Evolutionary conservation across 2,888 invertebrate genomes (phyloP).

Genomic region (Amiota communis): DNA sequence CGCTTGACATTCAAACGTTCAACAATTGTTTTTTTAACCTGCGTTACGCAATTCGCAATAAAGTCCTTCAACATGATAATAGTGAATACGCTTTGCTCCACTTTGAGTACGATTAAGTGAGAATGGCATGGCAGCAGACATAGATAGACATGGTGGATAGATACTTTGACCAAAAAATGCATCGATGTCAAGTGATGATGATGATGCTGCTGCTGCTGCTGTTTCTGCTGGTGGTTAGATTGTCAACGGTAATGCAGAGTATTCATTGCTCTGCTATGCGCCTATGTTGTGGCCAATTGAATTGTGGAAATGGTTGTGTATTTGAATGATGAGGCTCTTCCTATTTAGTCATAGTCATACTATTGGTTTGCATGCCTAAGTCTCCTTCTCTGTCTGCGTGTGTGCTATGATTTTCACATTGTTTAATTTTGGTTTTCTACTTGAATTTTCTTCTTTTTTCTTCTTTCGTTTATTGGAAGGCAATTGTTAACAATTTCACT

Average conservation of each 20-base stretch:
- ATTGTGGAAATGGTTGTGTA: too few relatives aligned
- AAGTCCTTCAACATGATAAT: slow-evolving; percentile 10
- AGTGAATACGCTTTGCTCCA: neutral
- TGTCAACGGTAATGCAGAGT: neutral
- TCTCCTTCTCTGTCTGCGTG: too few relatives aligned
- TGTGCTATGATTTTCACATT: too few relatives aligned
- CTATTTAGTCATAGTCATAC: neutral
- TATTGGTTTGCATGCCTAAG: neutral
- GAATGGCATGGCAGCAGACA: too few relatives aligned
- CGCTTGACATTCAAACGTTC: neutral
- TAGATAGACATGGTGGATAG: too few relatives aligned
- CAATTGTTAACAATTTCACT: too few relatives aligned
- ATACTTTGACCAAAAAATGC: neutral
- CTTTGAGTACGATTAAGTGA: too few relatives aligned
- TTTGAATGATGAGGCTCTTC: too few relatives aligned
- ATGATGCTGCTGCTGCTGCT: neutral
- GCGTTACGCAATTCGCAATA: neutral
- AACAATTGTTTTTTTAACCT: too few relatives aligned
- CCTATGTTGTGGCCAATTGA: neutral
- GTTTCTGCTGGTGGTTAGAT: neutral
- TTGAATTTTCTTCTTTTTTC: too few relatives aligned
- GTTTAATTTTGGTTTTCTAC: too few relatives aligned
- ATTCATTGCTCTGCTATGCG: neutral
- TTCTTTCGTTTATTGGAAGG: too few relatives aligned
- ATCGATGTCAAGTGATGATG: neutral